phyloP scores from a whole-genome alignment of 2,888 invertebrate genomes.

The Catonia carolina region DNA sequence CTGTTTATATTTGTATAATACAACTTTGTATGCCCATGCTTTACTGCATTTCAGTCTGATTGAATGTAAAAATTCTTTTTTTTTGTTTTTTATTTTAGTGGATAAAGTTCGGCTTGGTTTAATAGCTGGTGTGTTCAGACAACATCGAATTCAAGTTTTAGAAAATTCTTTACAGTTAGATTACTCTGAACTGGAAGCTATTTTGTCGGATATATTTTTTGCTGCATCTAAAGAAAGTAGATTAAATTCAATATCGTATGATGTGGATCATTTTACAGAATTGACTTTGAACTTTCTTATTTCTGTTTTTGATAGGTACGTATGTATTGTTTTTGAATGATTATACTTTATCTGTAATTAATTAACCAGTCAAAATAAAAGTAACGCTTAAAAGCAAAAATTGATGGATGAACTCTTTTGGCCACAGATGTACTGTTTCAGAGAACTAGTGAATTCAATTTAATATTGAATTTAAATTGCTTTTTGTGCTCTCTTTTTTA shows the following conservation, averaged over 20 bases:
- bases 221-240: constrained; percentile 61
- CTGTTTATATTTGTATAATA: no score
- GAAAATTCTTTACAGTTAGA: constrained; percentile 61
- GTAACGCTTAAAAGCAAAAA: no score
- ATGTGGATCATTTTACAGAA: constrained; percentile 58
- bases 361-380: constrained; percentile 18
- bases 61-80: constrained; percentile 8
- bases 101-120: constrained; percentile 49
- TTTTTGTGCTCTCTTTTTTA: no score
- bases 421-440: no score
- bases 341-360: background rate
- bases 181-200: constrained; percentile 60
- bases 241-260: constrained; percentile 45
- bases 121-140: constrained; percentile 62
- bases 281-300: constrained; percentile 58
- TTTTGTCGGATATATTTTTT: constrained; percentile 67
- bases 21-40: no score
- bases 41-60: background rate
- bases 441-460: no score
- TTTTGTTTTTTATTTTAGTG: constrained; percentile 46
- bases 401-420: no score
- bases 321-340: no score
- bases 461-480: no score
- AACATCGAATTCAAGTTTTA: constrained; percentile 60
- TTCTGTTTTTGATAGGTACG: constrained; percentile 61